These are phyloP conservation scores for Pluvianellus socialis DNA, from an alignment of 2,113 vertebrate genomes.

Conservation along the genomic window DNA sequence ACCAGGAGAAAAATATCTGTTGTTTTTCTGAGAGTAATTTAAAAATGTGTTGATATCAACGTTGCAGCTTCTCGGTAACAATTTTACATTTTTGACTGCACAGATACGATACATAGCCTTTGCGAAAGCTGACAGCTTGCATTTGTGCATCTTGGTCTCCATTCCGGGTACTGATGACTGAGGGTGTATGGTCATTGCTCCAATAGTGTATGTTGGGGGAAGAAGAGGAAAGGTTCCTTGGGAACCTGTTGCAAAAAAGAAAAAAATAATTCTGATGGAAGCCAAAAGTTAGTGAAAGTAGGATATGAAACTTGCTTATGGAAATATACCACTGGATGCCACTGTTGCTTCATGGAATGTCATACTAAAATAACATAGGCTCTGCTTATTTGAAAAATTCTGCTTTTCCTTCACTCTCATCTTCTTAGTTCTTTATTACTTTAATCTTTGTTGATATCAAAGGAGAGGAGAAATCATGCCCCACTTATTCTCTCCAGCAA, in stretches of 20 bases:
- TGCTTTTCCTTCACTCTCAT: constrained; percentile 21
- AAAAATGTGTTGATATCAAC: neutral
- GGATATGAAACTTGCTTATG: neutral
- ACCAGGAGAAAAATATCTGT: neutral
- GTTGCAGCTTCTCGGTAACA: neutral
- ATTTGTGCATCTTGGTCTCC: neutral
- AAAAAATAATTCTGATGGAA: neutral
- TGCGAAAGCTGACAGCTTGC: neutral
- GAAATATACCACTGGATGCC: constrained; percentile 71
- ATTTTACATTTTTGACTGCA: neutral
- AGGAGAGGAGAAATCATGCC: constrained; percentile 17
- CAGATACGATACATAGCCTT: neutral
- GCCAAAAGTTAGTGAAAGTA: neutral
- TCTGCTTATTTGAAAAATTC: neutral
- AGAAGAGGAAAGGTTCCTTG: neutral
- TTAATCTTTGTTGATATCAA: constrained; percentile 47
- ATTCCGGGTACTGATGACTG: neutral
- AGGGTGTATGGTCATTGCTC: neutral
- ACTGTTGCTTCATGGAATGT: constrained; percentile 67
- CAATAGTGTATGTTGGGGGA: neutral
- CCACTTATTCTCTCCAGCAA: constrained; percentile 43
- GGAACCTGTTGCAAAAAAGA: neutral
- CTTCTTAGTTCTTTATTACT: constrained; percentile 42
- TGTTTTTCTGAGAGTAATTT: neutral
- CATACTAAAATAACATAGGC: neutral